phyloP scores from a whole-genome alignment of 2,888 invertebrate genomes.

The Epicampocera succincta region DNA sequence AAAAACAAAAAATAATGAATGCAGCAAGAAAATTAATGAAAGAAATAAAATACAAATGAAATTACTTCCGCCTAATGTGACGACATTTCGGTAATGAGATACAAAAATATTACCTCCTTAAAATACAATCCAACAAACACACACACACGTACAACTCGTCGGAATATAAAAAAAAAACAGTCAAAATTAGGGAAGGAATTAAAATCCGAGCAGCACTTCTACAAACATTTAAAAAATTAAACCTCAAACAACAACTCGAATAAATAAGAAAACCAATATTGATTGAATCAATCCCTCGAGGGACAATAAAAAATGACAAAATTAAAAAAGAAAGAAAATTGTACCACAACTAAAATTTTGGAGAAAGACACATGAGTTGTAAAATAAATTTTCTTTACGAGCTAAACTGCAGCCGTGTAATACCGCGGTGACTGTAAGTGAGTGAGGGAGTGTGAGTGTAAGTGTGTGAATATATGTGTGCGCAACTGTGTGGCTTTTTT shows the following conservation, averaged over 20 bases:
- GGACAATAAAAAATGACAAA: slow-evolving; percentile 59
- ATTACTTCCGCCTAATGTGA: slow-evolving; percentile 69
- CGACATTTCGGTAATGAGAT: slow-evolving; percentile 69
- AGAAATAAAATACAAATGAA: slow-evolving; percentile 66
- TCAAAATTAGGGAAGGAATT: slow-evolving; percentile 32
- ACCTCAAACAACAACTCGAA: slow-evolving; percentile 54
- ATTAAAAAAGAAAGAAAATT: slow-evolving; percentile 20
- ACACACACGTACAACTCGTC: background rate
- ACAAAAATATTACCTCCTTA: slow-evolving; percentile 67
- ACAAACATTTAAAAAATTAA: slow-evolving; percentile 40
- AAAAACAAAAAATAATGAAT: background rate
- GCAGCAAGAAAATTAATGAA: slow-evolving; percentile 51
- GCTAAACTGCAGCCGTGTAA: slow-evolving; percentile 4
- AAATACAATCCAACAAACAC: too few species aligned
- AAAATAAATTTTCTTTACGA: slow-evolving; percentile 60
- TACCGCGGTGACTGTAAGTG: background rate
- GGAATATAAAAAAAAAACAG: background rate
- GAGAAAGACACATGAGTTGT: slow-evolving; percentile 47
- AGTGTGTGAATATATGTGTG: background rate
- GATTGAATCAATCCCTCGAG: slow-evolving; percentile 60
- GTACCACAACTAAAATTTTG: slow-evolving; percentile 18
- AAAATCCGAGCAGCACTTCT: slow-evolving; percentile 18
- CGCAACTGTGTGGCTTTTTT: slow-evolving; percentile 19
- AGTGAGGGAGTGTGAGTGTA: background rate
- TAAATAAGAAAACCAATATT: slow-evolving; percentile 26